Base-by-base conservation (phyloP, 1,140 invertebrate genomes). In the Caenorhabditis briggsae region DNA sequence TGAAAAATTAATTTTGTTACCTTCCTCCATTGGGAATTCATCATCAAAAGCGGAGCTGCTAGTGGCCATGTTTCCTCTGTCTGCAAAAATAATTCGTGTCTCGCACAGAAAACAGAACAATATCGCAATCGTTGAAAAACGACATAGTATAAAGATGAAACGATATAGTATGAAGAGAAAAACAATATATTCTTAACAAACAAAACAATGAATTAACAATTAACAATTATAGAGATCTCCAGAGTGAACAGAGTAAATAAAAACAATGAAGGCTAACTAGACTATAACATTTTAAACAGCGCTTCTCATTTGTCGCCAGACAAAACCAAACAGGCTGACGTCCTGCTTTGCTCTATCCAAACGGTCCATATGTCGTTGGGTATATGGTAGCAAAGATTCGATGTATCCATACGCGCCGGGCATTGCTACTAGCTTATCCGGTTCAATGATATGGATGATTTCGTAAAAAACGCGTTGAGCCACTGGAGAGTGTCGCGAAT, bases 311-410 rank as follows among this genome's bases (percentile, higher is more conserved):
- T 88, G 82, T 48, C 56, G 58, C 50, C 84, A 89, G 43, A 46
- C 74, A 64, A 86, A 90, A 78, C 83, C 74, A 83, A 92, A 90
- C 20, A 90, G 82, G 14, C 82, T 59, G 43, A 89, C 84, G 74
- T 91, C 88, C 33, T 86, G 87, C 12, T 84, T 82, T 2, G 90
- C 70, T 20, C 82, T 86, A 20, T 58, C 58, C 33, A 91, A 55
- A 18, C 91, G 89, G 41, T 92, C 91, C 74, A 89, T 92, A 56
- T 91, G 91, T 82, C 90, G 25, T 41, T 89, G 89, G 6, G 91
- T 89, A 64, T 91, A 91, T 6, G 91, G 90, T 23, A 91, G 59
- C 7, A 91, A 70, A n/a, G 90, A 82, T 89, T 90, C 83, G 20
- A 91, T 85, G 25, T 91, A 74, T 14, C 50, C 65, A 41, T 82